These are phyloP conservation scores for Erythrolamprus reginae DNA, from an alignment of 2,113 vertebrate species.

Conservation along the genomic window DNA sequence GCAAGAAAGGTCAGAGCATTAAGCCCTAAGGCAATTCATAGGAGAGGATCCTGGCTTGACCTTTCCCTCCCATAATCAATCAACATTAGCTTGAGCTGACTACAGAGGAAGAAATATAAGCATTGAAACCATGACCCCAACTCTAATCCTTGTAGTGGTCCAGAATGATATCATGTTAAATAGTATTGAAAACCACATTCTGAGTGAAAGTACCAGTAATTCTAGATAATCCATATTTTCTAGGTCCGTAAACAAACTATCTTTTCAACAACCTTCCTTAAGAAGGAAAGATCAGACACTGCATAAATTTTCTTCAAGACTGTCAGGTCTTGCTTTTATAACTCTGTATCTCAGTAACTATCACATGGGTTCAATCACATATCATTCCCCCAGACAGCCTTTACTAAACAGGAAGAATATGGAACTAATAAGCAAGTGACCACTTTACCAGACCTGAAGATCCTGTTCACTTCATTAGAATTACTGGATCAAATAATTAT, in stretches of 20 bases:
- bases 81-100: neutral
- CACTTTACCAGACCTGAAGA: neutral
- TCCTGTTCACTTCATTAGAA: neutral
- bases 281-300: neutral
- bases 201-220: neutral
- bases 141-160: neutral
- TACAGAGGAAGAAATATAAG: neutral
- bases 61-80: neutral
- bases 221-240: neutral
- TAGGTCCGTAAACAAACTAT: neutral
- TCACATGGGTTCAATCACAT: neutral
- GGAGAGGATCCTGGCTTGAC: neutral
- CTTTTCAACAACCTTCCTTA: neutral
- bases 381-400: neutral
- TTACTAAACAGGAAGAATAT: neutral
- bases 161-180: neutral
- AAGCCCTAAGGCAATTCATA: neutral
- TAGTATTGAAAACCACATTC: neutral
- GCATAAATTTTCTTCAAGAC: neutral
- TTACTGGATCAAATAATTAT: neutral
- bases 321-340: neutral
- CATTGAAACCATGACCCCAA: neutral
- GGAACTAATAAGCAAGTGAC: neutral
- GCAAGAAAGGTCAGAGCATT: neutral
- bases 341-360: neutral